phyloP scores from a whole-genome alignment of 2,113 vertebrate species.

The Notechis scutatus region DNA sequence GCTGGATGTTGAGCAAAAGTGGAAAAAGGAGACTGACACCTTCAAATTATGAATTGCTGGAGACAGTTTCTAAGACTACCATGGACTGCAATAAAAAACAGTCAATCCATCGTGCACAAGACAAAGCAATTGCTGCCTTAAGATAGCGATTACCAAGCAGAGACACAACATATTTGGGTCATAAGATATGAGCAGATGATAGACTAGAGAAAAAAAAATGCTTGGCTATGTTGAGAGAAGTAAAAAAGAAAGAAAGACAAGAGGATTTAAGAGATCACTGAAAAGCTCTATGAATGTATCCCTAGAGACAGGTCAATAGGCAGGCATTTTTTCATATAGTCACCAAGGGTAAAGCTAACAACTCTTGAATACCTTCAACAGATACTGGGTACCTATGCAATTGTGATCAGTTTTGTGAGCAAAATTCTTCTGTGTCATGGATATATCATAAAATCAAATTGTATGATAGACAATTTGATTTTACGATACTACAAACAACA shows the following conservation, averaged over 20 bases:
- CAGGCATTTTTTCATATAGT: background rate
- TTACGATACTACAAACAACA: background rate
- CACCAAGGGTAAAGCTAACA: background rate
- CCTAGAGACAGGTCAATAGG: background rate
- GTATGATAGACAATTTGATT: background rate
- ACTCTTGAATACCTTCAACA: background rate
- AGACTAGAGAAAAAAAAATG: background rate
- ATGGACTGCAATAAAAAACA: background rate
- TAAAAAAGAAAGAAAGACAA: background rate
- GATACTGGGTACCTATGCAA: background rate
- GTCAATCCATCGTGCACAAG: background rate
- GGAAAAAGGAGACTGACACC: background rate
- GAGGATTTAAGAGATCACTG: background rate
- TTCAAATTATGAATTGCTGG: background rate
- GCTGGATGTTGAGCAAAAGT: background rate
- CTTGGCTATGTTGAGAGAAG: background rate
- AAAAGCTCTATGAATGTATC: background rate
- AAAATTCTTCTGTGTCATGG: background rate
- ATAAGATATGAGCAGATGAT: background rate
- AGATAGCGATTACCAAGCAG: background rate
- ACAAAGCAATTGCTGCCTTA: background rate
- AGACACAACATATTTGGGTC: background rate
- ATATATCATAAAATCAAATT: background rate
- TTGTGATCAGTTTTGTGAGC: background rate
- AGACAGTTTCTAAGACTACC: background rate